Base-by-base conservation (phyloP, 64 coral and sea anemone genomes). In the Montipora capricornis region DNA sequence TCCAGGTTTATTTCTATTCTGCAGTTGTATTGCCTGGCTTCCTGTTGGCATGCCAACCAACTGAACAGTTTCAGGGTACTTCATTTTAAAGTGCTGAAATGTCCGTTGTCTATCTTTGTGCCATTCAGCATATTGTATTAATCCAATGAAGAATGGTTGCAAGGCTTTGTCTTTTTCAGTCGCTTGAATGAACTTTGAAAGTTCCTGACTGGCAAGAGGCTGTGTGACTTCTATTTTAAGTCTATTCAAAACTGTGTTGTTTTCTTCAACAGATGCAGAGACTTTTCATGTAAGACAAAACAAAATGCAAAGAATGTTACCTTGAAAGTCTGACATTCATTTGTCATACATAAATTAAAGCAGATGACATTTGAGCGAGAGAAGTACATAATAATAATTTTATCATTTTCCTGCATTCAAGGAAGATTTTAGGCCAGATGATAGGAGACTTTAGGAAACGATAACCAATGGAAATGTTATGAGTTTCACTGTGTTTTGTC, bases 81-180 rank as follows among this genome's bases (percentile, higher is more conserved):
- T 96, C 68, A 68, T 66, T 26, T 91, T 91, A 68, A 96, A 96
- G 52, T 96, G 95, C 24, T 49, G 53, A 62, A 91, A 96, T 58
- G 95, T 91, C 78, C 74, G 88, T n/a, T 77, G 45, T 73, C 95
- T 90, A 59, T 86, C 73, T 44, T 74, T 82, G 29, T 91, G 78
- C 87, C 92, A 94, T 5, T 84, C 67, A 8, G 74, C 64, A 88
- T 96, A 96, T 64, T 96, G 91, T 49, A 88, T 75, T 19, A 97
- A 75, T 57, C 24, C 89, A 83, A 80, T 77, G 45, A 97, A 97
- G 47, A 94, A 91, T 57, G 84, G 68, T 49, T 76, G 89, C n/a
- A 97, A 55, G 66, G 68, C 76, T 20, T 86, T 94, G 22, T 95
- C 83, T 55, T 83, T 24, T 29, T 95, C 60, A 37, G 68, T 74